These are phyloP conservation scores for Premnoplex brunnescens DNA, from an alignment of 2,797 vertebrate species.

Conservation along the genomic window DNA sequence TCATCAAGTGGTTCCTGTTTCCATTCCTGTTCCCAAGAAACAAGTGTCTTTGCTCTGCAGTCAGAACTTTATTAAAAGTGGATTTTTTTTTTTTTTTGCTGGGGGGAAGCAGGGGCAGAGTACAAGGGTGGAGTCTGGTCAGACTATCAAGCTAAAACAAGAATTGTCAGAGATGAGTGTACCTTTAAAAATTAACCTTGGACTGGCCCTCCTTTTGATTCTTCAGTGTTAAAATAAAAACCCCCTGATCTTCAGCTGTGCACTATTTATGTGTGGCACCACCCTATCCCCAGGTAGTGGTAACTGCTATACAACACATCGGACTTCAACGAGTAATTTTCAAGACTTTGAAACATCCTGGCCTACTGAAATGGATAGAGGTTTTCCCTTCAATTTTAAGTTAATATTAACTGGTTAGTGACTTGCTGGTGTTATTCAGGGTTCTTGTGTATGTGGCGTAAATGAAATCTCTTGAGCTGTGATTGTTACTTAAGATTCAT, in stretches of 20 bases:
- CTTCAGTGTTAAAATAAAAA: not conserved
- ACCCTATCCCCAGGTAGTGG: not conserved
- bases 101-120: rapidly evolving
- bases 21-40: not conserved
- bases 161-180: not conserved
- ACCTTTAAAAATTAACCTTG: not conserved
- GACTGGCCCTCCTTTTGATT: not conserved
- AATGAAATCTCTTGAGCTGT: not conserved
- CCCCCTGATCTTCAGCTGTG: not conserved
- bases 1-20: not conserved
- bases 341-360: not conserved
- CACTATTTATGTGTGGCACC: not conserved
- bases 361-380: not conserved
- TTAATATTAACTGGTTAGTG: not conserved
- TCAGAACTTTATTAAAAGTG: not conserved
- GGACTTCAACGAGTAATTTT: not conserved
- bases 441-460: not conserved
- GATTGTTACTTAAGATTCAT: not conserved
- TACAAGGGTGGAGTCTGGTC: not conserved
- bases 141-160: not conserved
- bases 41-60: not conserved
- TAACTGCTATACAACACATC: not conserved
- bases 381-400: not conserved
- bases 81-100: not conserved
- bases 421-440: not conserved